Percentiles rank a stretch among this genome's conserved stretches.
Evolutionary conservation across 2,113 vertebrate species (phyloP).

Genomic region (Paracanthobrama guichenoti): DNA sequence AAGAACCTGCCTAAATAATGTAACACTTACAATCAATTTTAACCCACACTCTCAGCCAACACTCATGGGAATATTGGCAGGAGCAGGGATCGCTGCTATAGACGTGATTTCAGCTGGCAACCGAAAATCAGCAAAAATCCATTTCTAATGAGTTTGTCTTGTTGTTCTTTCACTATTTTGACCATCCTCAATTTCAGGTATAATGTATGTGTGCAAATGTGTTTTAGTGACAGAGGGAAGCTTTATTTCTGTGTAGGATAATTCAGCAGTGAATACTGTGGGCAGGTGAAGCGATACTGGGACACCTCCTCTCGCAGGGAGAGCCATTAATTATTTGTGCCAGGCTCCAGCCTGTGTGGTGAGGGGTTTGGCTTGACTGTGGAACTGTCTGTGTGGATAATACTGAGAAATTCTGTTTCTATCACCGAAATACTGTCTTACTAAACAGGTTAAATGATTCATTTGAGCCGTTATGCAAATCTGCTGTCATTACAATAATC

Average conservation of each 20-base stretch:
- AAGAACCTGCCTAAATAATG: constrained; percentile 78
- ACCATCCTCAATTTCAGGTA: background rate
- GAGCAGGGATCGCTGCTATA: constrained; percentile 13
- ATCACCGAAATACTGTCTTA: background rate
- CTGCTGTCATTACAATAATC: background rate
- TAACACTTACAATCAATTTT: constrained; percentile 82
- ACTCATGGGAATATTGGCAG: constrained; percentile 80
- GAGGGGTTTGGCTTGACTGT: constrained; percentile 64
- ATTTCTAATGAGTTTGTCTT: constrained; percentile 3
- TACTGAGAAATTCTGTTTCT: background rate
- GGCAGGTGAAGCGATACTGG: constrained; percentile 82
- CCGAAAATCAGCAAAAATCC: constrained; percentile 7
- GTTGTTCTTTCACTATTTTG: constrained; percentile 8
- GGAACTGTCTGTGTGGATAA: constrained; percentile 8
- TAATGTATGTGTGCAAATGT: background rate
- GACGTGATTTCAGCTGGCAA: background rate
- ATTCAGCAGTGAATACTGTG: constrained; percentile 80
- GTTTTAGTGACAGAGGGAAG: constrained; percentile 62
- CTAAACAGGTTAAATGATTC: background rate
- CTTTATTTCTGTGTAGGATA: constrained; percentile 79
- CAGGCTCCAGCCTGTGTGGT: constrained; percentile 73
- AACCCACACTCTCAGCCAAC: constrained; percentile 62
- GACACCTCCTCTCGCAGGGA: constrained; percentile 83
- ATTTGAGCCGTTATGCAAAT: background rate
- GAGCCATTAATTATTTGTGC: constrained; percentile 89